Evolutionary conservation across 2,888 invertebrate genomes (phyloP), one percentile per base, ranked within the genome.

Genomic region (Yponomeuta cagnagella): DNA sequence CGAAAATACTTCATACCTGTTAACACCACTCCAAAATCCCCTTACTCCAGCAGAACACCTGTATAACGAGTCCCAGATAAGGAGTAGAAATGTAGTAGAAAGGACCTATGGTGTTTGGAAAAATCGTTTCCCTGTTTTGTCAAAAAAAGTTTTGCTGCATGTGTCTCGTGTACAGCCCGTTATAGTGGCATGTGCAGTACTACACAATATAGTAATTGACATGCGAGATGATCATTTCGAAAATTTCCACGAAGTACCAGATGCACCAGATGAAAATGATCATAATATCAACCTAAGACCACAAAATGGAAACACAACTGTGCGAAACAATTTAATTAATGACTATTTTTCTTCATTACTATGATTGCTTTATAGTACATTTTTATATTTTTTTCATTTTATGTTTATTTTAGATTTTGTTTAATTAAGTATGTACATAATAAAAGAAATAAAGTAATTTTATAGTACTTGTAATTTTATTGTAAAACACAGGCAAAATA

Each of bases 21-120:
- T 76, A 72, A 72, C 72, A 33, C 75, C 73, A 71, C 68, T 74
- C 63, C 66, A 71, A 23, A 73, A 71, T 15, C 73, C 71, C 5
- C 58, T 52, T 64, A 70, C 74, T 30, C 71, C 37, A 58, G 73
- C n/a, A 43, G 73, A 75, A 68, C 33, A 72, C 1, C 68, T 74
- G 2, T 76, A 75, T 30, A 75, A 74, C 73, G 74, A 75, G 66
- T 69, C 73, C 23, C 74, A 75, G 68, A 76, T 75, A 68, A 69
- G 72, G 43, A 75, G 70, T 5, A 65, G 74, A 65, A 72, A 72
- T 68, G n/a, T 52, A 31, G 71, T 71, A 10, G 70, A 73, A 69
- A 65, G 73, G 23, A 37, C 52, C 12, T 67, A 37, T 67, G 67
- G 67, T 5, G 33, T 33, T 12, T 67, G 67, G 67, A 67, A 67